These are phyloP conservation scores for Dasypolia templi DNA, from an alignment of 2,888 invertebrate species.

Conservation along the genomic window DNA sequence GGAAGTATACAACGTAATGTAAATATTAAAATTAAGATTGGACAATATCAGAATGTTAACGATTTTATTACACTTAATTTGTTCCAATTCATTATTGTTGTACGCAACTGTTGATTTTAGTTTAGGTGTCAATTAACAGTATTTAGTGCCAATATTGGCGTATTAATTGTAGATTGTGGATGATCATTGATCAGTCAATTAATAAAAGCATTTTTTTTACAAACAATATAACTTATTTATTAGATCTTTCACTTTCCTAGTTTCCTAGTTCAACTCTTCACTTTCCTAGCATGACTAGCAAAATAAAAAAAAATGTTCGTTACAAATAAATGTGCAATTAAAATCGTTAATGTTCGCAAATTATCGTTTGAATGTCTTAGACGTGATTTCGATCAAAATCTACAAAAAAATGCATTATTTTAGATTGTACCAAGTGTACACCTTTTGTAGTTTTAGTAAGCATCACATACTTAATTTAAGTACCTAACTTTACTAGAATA, in stretches of 20 bases:
- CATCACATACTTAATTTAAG: slow-evolving; percentile 82
- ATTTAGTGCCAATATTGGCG: slow-evolving; percentile 35
- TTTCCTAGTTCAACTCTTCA: neutral
- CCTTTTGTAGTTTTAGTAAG: slow-evolving; percentile 64
- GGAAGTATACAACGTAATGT: slow-evolving; percentile 58
- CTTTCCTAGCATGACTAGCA: neutral
- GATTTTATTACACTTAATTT: slow-evolving; percentile 40
- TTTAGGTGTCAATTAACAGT: slow-evolving; percentile 43
- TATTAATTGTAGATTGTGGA: slow-evolving; percentile 14
- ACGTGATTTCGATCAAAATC: slow-evolving; percentile 55
- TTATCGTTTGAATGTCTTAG: slow-evolving; percentile 24
- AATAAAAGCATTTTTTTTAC: slow-evolving; percentile 33
- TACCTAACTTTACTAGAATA: slow-evolving; percentile 76
- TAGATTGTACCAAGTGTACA: slow-evolving; percentile 62
- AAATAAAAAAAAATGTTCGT: neutral
- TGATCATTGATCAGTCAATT: neutral
- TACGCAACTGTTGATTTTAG: slow-evolving; percentile 19
- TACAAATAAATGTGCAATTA: slow-evolving; percentile 4
- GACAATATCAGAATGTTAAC: slow-evolving; percentile 45
- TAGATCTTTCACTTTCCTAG: neutral
- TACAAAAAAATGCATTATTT: slow-evolving; percentile 46
- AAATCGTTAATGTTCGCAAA: slow-evolving; percentile 59
- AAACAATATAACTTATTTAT: slow-evolving; percentile 28
- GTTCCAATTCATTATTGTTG: slow-evolving; percentile 28
- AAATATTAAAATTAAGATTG: slow-evolving; percentile 50